These are phyloP conservation scores for Fratercula arctica DNA, from an alignment of 2,797 vertebrate genomes.

Conservation along the genomic window DNA sequence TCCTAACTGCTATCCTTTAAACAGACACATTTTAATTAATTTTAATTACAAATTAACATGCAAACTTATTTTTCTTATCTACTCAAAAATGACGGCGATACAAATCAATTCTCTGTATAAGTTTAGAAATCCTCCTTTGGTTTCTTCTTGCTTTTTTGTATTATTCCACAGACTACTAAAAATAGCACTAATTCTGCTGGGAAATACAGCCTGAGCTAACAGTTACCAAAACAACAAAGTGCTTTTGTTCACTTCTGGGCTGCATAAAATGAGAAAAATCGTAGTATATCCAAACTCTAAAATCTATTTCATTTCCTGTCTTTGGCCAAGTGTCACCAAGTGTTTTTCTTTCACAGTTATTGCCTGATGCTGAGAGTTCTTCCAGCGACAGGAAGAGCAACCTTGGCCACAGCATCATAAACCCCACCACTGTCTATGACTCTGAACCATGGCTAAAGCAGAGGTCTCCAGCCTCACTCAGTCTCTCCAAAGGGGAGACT, in stretches of 20 bases:
- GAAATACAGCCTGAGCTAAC: conserved; percentile 32
- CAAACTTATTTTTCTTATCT: conserved; percentile 57
- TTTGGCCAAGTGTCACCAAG: not conserved
- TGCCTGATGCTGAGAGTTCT: not conserved
- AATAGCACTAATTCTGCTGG: conserved; percentile 40
- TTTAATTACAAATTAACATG: conserved; percentile 26
- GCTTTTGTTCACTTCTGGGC: conserved; percentile 4
- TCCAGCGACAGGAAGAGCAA: not conserved
- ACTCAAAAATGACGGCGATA: not conserved
- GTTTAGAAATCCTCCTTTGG: conserved; percentile 44
- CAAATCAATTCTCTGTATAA: conserved; percentile 41
- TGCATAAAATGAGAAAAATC: not conserved
- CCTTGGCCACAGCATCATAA: not conserved
- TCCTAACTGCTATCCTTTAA: conserved; percentile 6
- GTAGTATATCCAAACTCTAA: not conserved
- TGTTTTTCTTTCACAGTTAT: not conserved
- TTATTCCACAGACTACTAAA: conserved; percentile 42
- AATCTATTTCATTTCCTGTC: not conserved
- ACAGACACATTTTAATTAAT: conserved; percentile 12
- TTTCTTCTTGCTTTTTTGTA: not conserved
- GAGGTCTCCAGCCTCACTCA: not conserved
- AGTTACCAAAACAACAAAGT: conserved; percentile 43
- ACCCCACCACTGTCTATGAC: not conserved
- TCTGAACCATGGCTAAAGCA: not conserved
- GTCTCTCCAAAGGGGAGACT: rapidly evolving